Conservation (phyloP, 2,113 vertebrate genomes). For the Urocolius indicus region DNA sequence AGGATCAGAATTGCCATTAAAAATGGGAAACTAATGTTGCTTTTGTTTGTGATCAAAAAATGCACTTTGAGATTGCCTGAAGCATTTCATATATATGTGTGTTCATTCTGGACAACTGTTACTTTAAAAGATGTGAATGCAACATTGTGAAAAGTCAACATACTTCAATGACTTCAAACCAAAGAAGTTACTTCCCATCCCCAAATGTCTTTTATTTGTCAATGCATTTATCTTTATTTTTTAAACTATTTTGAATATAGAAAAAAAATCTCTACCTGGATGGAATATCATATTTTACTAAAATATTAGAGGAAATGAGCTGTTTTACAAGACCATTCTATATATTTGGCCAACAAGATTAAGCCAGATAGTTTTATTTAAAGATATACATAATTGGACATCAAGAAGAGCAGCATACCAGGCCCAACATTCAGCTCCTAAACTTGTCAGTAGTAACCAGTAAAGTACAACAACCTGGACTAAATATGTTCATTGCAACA, state of each 20-base stretch:
- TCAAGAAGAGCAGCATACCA: neutral
- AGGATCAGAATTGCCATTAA: neutral
- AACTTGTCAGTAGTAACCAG: neutral
- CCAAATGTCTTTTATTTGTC: neutral
- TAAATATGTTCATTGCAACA: fast-evolving
- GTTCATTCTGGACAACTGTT: neutral
- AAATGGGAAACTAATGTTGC: neutral
- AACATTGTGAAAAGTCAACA: neutral
- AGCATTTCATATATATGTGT: neutral
- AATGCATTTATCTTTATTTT: neutral
- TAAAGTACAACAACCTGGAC: neutral
- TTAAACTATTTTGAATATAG: neutral
- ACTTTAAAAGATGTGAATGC: neutral
- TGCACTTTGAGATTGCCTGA: neutral
- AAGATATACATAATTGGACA: neutral
- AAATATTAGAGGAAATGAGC: neutral
- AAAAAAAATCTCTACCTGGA: neutral
- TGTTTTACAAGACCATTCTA: neutral
- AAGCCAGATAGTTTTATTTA: neutral
- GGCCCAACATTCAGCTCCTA: neutral
- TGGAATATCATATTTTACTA: neutral
- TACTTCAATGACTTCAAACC: neutral
- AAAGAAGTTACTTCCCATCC: neutral
- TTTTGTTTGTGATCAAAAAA: neutral
- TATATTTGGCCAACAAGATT: neutral